These are phyloP conservation scores for Bursaphelenchus mucronatus DNA, from an alignment of 1,140 invertebrate genomes.

Conservation along the genomic window DNA sequence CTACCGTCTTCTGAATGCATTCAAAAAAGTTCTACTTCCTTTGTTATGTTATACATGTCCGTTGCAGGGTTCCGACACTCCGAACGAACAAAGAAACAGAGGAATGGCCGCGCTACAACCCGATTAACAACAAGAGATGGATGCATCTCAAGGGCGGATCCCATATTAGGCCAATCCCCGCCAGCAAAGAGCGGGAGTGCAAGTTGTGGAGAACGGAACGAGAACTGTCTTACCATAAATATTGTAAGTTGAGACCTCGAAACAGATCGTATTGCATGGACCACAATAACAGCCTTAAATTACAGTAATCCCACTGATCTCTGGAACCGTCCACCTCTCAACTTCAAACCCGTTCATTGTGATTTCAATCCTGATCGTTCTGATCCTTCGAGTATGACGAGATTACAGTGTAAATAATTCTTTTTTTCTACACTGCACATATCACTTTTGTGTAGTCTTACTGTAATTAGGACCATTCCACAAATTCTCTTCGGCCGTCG, in stretches of 20 bases:
- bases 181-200: constrained; percentile 51
- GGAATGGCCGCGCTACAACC: constrained; percentile 55
- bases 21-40: too few species aligned
- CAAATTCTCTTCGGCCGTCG: too few species aligned
- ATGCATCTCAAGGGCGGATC: constrained; percentile 55
- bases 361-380: too few species aligned
- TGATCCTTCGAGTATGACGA: too few species aligned
- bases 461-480: too few species aligned
- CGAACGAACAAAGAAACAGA: constrained; percentile 33
- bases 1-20: too few species aligned
- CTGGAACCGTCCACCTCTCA: too few species aligned
- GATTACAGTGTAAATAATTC: too few species aligned
- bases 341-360: too few species aligned
- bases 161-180: constrained; percentile 46
- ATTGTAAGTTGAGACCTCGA: constrained; percentile 39
- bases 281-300: not conserved
- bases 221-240: constrained; percentile 57
- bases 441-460: too few species aligned
- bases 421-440: too few species aligned
- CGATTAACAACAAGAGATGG: constrained; percentile 46
- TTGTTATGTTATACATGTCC: not conserved
- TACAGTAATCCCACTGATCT: constrained; percentile 5
- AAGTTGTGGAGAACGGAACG: constrained; percentile 48
- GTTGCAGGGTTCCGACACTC: constrained; percentile 26
- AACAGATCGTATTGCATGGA: not conserved